phyloP scores from a whole-genome alignment of 2,888 invertebrate genomes.

The Hirtodrosophila cameraria region DNA sequence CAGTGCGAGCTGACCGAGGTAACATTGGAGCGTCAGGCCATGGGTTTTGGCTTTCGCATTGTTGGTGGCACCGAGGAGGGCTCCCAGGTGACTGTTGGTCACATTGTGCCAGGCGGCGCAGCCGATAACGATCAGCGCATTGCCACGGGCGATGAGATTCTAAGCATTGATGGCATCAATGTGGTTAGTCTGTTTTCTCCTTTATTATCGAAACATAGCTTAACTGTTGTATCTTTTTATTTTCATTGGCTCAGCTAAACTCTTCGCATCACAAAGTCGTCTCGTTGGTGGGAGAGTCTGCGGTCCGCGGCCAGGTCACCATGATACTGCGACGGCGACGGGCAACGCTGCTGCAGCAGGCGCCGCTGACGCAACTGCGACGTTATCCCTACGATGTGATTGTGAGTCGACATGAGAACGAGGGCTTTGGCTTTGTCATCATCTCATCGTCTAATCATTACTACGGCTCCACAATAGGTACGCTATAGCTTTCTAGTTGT shows the following conservation, averaged over 20 bases:
- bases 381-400: constrained; percentile 94
- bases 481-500: neutral
- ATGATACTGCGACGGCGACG: constrained; percentile 88
- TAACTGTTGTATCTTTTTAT: neutral
- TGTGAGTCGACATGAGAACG: constrained; percentile 94
- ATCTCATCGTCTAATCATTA: constrained; percentile 95
- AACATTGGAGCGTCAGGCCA: constrained; percentile 93
- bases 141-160: constrained; percentile 95
- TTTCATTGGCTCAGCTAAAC: constrained; percentile 85
- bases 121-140: constrained; percentile 96
- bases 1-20: constrained; percentile 85
- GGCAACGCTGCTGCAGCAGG: constrained; percentile 37
- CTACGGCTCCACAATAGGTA: constrained; percentile 93
- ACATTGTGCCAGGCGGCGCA: constrained; percentile 97
- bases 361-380: constrained; percentile 51
- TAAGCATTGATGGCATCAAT: constrained; percentile 95
- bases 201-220: neutral
- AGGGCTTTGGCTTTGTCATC: constrained; percentile 99
- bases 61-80: constrained; percentile 99
- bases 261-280: constrained; percentile 97
- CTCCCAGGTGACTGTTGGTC: constrained; percentile 97
- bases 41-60: constrained; percentile 98
- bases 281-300: constrained; percentile 95
- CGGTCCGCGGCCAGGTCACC: constrained; percentile 93
- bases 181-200: constrained; percentile 85